Percentiles rank a stretch among this genome's conserved stretches.
These are phyloP conservation scores for Micropoecilia bifurca DNA, from an alignment of 2,797 vertebrate genomes.

Conservation along the genomic window DNA sequence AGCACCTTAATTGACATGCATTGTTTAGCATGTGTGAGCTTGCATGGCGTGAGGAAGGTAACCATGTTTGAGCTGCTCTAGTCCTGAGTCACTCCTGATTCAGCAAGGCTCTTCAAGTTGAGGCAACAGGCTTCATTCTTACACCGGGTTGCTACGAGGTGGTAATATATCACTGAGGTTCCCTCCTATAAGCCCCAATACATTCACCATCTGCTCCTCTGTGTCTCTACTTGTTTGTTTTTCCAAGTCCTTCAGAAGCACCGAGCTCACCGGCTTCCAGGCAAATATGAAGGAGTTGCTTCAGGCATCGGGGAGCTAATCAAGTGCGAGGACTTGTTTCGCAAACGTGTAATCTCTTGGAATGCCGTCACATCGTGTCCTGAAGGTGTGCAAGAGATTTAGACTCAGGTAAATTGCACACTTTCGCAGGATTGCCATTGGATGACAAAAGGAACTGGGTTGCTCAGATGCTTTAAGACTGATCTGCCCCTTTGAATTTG, in stretches of 20 bases:
- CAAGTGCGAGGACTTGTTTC: slow-evolving; percentile 9
- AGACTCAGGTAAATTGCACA: slow-evolving; percentile 23
- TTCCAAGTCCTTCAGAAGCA: slow-evolving; percentile 11
- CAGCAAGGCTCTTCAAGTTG: slow-evolving; percentile 70
- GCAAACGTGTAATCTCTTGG: slow-evolving; percentile 13
- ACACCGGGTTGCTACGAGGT: slow-evolving; percentile 19
- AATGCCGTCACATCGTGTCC: slow-evolving; percentile 36
- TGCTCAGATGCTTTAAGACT: slow-evolving; percentile 7
- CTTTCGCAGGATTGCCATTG: neutral
- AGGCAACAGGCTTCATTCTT: slow-evolving; percentile 65
- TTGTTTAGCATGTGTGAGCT: slow-evolving; percentile 44
- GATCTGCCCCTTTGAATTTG: slow-evolving; percentile 3
- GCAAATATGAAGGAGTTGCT: neutral
- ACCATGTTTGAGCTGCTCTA: slow-evolving; percentile 47
- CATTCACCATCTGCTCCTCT: slow-evolving; percentile 12
- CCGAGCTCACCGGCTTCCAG: neutral
- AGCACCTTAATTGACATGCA: slow-evolving; percentile 23
- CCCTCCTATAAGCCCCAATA: slow-evolving; percentile 13
- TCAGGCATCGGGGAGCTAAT: neutral
- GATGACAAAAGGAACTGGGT: neutral
- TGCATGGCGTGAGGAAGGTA: slow-evolving; percentile 63
- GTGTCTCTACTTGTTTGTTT: neutral
- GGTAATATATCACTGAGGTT: slow-evolving; percentile 32
- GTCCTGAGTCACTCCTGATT: slow-evolving; percentile 78
- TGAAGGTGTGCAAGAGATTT: slow-evolving; percentile 9